phyloP scores from a whole-genome alignment of 2,797 vertebrate genomes.

The Manis javanica region DNA sequence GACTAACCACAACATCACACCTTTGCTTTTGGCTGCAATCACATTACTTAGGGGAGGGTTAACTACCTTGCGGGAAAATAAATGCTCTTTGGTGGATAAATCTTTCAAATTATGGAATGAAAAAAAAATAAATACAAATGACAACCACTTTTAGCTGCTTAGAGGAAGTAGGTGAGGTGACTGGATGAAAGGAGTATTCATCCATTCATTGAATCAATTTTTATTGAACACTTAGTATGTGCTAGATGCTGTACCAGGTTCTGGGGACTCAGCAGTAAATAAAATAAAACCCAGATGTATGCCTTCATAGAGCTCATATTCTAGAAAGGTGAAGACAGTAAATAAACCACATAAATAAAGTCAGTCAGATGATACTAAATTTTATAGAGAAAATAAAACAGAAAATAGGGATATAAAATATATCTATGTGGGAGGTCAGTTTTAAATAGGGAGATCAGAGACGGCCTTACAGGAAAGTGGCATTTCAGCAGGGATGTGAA shows the following conservation, averaged over 20 bases:
- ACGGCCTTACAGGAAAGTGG: background rate
- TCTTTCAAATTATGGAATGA: background rate
- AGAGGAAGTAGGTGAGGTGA: background rate
- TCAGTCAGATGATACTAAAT: background rate
- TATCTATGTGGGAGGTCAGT: background rate
- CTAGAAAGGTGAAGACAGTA: background rate
- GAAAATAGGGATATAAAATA: background rate
- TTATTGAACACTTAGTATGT: background rate
- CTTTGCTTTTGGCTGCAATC: background rate
- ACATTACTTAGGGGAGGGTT: background rate
- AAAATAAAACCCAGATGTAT: background rate
- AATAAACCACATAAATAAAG: conserved; percentile 3
- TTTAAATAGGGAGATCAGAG: background rate
- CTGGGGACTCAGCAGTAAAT: background rate
- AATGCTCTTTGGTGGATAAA: background rate
- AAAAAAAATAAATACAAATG: background rate
- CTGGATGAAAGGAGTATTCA: background rate
- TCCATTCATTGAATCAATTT: background rate
- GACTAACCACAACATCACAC: background rate
- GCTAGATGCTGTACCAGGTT: background rate
- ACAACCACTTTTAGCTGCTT: background rate
- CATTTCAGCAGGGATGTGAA: background rate
- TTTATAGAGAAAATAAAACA: background rate
- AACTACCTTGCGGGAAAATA: conserved; percentile 10
- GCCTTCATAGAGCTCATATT: background rate